Evolutionary conservation across 2,113 vertebrate species (phyloP).

Genomic region (Brachypteracias leptosomus): DNA sequence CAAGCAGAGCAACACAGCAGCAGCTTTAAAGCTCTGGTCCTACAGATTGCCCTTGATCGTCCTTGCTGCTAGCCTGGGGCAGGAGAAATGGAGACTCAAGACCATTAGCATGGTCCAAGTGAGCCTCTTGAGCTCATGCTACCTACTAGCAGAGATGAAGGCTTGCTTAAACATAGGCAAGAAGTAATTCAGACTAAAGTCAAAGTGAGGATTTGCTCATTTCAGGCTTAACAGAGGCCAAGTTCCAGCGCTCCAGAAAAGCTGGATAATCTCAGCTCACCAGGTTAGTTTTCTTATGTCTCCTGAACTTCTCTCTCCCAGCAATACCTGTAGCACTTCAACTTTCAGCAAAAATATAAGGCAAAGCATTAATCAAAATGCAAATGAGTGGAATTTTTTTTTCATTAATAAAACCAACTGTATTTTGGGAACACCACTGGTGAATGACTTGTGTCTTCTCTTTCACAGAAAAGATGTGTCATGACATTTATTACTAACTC

Average conservation of each 20-base stretch:
- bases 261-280: background rate
- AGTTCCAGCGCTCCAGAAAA: background rate
- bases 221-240: background rate
- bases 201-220: background rate
- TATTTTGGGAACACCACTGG: background rate
- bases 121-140: background rate
- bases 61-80: background rate
- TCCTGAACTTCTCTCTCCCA: background rate
- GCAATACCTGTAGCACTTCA: fast-evolving
- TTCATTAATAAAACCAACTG: background rate
- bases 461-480: background rate
- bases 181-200: background rate
- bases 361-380: background rate
- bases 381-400: background rate
- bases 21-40: background rate
- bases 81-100: background rate
- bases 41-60: fast-evolving
- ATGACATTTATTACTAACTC: background rate
- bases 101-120: background rate
- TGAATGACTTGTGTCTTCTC: background rate
- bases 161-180: background rate
- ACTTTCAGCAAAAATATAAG: background rate
- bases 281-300: background rate
- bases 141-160: background rate
- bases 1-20: background rate